A percentile compares a stretch with the other conserved stretches of the same genome.
These are phyloP conservation scores for Volucella zonaria DNA, from an alignment of 2,888 invertebrate species.

Conservation along the genomic window DNA sequence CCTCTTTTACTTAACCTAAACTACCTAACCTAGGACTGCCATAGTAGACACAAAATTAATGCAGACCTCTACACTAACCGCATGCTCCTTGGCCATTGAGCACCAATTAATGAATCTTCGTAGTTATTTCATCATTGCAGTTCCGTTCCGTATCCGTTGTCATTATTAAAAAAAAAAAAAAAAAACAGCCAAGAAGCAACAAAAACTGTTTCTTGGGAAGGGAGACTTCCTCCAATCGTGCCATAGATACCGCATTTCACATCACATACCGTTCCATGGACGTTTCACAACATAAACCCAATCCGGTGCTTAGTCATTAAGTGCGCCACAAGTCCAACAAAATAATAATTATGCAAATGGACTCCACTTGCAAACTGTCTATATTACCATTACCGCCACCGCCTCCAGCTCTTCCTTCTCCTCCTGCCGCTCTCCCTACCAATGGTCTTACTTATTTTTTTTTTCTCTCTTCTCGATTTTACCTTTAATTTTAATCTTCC, in stretches of 20 bases:
- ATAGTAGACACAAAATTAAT: constrained; percentile 2
- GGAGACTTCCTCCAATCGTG: constrained; percentile 43
- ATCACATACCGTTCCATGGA: constrained; percentile 65
- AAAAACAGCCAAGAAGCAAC: background rate
- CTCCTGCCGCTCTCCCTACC: constrained; percentile 1
- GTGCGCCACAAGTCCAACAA: constrained; percentile 73
- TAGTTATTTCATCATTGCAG: background rate
- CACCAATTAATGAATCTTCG: constrained; percentile 54
- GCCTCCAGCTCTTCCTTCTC: too few species aligned
- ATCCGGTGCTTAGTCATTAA: constrained; percentile 73
- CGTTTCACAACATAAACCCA: constrained; percentile 74
- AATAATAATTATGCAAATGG: constrained; percentile 73
- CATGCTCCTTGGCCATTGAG: constrained; percentile 61
- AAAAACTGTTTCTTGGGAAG: constrained; percentile 69
- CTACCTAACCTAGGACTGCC: too few species aligned
- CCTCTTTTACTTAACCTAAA: too few species aligned
- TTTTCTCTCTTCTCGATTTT: constrained; percentile 19
- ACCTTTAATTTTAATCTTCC: constrained; percentile 65
- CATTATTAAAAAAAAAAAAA: constrained; percentile 47
- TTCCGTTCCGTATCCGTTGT: constrained; percentile 47
- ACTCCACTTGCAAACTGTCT: constrained; percentile 15
- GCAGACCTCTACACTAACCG: constrained; percentile 35
- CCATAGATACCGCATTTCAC: constrained; percentile 39
- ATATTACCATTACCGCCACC: too few species aligned
- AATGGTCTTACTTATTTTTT: constrained; percentile 36